A percentile compares a stretch with the other conserved stretches of the same genome.
These are phyloP conservation scores for Tragelaphus imberbis DNA, from an alignment of 2,113 vertebrate species.

Conservation along the genomic window DNA sequence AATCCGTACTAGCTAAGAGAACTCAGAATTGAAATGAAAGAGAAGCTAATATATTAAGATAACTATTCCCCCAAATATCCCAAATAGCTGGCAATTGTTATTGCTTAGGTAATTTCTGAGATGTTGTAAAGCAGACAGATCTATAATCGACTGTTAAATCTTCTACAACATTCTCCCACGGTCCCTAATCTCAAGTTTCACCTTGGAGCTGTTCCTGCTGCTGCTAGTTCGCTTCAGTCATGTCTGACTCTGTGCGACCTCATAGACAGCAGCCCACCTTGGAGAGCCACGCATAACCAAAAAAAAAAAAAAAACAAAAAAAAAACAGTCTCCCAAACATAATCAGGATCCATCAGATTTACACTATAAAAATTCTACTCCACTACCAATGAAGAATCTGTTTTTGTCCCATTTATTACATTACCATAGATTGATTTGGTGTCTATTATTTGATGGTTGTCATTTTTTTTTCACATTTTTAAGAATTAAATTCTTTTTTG, in stretches of 20 bases:
- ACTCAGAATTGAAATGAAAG: not conserved
- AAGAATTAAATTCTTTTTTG: not conserved
- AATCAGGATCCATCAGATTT: not conserved
- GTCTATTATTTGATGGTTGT: not conserved
- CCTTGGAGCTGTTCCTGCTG: not conserved
- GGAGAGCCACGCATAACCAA: not conserved
- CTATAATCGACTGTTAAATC: not conserved
- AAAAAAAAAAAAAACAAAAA: accelerated
- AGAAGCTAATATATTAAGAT: not conserved
- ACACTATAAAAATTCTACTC: not conserved
- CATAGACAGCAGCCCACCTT: not conserved
- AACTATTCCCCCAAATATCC: not conserved
- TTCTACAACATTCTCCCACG: not conserved
- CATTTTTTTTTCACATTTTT: not conserved
- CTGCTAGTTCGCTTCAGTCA: not conserved
- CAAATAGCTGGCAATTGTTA: not conserved
- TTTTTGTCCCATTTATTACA: not conserved
- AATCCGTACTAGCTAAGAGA: not conserved
- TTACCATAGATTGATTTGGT: not conserved
- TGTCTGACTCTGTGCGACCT: not conserved
- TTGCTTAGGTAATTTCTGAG: not conserved
- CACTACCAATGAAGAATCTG: not conserved
- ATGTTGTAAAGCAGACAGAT: not conserved
- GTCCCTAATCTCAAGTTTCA: not conserved
- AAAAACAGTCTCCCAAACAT: not conserved